Conservation (phyloP, 2,888 invertebrate genomes). For the Altica lythri region DNA sequence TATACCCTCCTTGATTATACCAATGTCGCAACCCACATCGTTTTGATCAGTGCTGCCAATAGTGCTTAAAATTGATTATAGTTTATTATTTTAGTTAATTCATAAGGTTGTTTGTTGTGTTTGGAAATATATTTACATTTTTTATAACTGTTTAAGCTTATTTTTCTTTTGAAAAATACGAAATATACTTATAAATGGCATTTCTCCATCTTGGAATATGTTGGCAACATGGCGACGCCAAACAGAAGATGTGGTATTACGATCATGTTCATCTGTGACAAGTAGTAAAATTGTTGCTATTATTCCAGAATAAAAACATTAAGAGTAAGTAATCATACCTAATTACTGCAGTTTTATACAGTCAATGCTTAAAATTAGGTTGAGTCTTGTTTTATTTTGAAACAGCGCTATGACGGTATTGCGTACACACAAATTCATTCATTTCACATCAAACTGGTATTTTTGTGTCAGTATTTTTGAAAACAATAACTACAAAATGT, state of each 20-base stretch:
- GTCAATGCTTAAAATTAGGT: too few species aligned
- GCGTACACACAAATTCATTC: neutral
- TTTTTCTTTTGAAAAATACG: neutral
- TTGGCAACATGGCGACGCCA: constrained; percentile 56
- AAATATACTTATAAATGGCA: neutral
- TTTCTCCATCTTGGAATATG: constrained; percentile 34
- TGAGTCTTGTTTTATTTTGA: too few species aligned
- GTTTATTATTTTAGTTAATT: too few species aligned
- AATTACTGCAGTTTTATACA: too few species aligned
- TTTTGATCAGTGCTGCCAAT: too few species aligned
- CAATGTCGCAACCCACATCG: too few species aligned
- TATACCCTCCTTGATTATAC: too few species aligned
- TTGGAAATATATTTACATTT: too few species aligned
- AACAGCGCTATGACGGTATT: neutral
- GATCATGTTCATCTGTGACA: constrained; percentile 57
- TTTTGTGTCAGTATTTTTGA: neutral
- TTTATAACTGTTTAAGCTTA: too few species aligned
- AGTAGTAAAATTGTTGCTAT: constrained; percentile 49
- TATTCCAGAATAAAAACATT: constrained; percentile 47
- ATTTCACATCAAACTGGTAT: neutral
- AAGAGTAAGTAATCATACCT: constrained; percentile 24
- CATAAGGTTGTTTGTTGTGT: too few species aligned
- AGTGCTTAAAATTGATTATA: too few species aligned
- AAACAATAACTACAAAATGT: too few species aligned
- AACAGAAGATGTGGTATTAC: constrained; percentile 53